Percentiles rank a stretch among this genome's conserved stretches.
Conservation (phyloP, 2,113 vertebrate genomes). For the Brienomyrus brachyistius region DNA sequence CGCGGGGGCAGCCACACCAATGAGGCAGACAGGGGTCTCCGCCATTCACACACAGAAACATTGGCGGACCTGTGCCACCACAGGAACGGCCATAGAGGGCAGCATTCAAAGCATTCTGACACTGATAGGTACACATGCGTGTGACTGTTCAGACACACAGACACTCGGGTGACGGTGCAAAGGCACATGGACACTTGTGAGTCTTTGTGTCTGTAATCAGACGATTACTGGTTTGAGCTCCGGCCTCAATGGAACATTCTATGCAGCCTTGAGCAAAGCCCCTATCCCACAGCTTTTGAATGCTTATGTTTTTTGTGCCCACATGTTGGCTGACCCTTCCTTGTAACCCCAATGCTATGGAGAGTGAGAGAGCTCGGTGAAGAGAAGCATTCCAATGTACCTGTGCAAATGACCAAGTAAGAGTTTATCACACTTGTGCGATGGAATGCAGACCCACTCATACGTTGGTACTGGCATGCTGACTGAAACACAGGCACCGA, state of each 20-base stretch:
- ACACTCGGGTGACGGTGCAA: background rate
- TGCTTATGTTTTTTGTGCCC: background rate
- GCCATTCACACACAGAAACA: background rate
- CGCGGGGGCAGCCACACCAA: background rate
- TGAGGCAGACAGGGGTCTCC: background rate
- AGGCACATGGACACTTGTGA: background rate
- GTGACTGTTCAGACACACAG: background rate
- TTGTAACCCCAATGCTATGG: background rate
- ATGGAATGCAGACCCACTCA: background rate
- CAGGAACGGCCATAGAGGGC: background rate
- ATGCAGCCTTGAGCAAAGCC: too few species aligned
- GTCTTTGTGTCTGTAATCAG: background rate
- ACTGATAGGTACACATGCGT: background rate
- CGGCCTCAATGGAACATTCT: background rate
- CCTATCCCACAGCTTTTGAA: too few species aligned
- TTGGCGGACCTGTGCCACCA: background rate
- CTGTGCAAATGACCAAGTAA: background rate
- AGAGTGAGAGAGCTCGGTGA: background rate
- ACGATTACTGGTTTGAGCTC: background rate
- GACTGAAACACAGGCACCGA: background rate
- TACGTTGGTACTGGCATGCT: background rate
- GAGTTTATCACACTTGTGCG: background rate
- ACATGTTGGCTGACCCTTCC: background rate
- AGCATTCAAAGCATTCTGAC: background rate
- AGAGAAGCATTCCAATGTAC: background rate